Conservation (phyloP, 2,888 invertebrate genomes). For the Lymantria monacha region DNA sequence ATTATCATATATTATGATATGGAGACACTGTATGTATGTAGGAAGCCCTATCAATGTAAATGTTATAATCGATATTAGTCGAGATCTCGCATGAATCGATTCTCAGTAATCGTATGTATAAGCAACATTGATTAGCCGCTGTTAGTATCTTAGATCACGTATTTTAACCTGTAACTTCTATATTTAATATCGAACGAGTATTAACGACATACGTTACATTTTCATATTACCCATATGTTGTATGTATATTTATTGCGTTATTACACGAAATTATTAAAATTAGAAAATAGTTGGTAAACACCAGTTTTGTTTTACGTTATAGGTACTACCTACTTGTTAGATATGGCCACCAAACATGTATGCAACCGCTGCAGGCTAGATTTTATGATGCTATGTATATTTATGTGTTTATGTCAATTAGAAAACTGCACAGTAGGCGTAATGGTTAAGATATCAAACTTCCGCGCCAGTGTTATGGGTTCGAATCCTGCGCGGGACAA, state of each 20-base stretch:
- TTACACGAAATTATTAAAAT: conserved; percentile 65
- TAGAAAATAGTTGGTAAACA: conserved; percentile 60
- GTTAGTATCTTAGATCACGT: conserved; percentile 53
- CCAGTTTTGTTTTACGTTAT: conserved; percentile 54
- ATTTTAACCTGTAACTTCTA: conserved; percentile 51
- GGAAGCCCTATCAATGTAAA: conserved; percentile 62
- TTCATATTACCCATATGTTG: conserved; percentile 61
- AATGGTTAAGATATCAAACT: too few relatives aligned
- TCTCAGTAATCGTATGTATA: conserved; percentile 62
- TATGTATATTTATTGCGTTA: conserved; percentile 57
- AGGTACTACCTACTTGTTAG: conserved; percentile 28
- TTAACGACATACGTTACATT: conserved; percentile 61
- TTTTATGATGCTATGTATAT: conserved; percentile 43
- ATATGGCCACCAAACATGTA: conserved; percentile 40
- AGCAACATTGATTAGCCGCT: conserved; percentile 63
- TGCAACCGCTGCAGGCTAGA: conserved; percentile 41
- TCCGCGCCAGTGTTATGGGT: too few relatives aligned
- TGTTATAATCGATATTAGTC: conserved; percentile 71
- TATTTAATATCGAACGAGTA: conserved; percentile 41
- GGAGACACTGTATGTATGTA: conserved; percentile 47
- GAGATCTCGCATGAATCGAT: conserved; percentile 62
- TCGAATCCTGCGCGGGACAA: too few relatives aligned
- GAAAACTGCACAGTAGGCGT: too few relatives aligned
- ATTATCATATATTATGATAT: conserved; percentile 59
- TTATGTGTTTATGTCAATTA: conserved; percentile 51